Evolutionary conservation across 2,797 vertebrate genomes (phyloP).

Genomic region (Sebastes minor): DNA sequence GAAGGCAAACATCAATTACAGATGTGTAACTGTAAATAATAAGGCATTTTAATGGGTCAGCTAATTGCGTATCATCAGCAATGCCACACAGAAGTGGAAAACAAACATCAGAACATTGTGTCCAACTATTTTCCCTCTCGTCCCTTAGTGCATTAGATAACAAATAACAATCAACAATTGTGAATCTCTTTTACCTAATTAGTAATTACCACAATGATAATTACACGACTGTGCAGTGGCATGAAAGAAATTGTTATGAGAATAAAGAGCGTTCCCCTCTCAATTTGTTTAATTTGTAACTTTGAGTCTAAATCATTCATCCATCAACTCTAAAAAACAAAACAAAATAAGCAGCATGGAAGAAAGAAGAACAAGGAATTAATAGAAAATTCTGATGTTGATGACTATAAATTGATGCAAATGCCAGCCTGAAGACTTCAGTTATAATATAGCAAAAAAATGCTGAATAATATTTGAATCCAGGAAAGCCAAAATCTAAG

Average conservation of each 20-base stretch:
- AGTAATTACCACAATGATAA: slow-evolving; percentile 72
- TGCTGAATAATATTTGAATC: neutral
- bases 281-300: slow-evolving; percentile 65
- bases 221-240: slow-evolving; percentile 70
- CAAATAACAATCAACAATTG: slow-evolving; percentile 64
- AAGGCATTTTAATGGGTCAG: slow-evolving; percentile 52
- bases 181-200: slow-evolving; percentile 65
- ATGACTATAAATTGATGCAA: neutral
- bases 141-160: slow-evolving; percentile 36
- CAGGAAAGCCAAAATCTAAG: neutral
- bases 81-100: slow-evolving; percentile 33
- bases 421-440: neutral
- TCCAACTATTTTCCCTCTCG: slow-evolving; percentile 17
- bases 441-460: neutral
- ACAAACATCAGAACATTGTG: slow-evolving; percentile 39
- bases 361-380: slow-evolving; percentile 12
- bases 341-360: slow-evolving; percentile 15
- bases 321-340: slow-evolving; percentile 36
- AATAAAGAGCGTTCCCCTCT: slow-evolving; percentile 62
- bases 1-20: slow-evolving; percentile 52
- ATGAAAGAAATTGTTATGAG: slow-evolving; percentile 71
- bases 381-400: slow-evolving; percentile 10
- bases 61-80: slow-evolving; percentile 42
- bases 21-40: slow-evolving; percentile 55
- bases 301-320: slow-evolving; percentile 56